Percentiles rank a stretch among this genome's conserved stretches.
phyloP scores from a whole-genome alignment of 1,140 invertebrate species.

The Papilio glaucus region DNA sequence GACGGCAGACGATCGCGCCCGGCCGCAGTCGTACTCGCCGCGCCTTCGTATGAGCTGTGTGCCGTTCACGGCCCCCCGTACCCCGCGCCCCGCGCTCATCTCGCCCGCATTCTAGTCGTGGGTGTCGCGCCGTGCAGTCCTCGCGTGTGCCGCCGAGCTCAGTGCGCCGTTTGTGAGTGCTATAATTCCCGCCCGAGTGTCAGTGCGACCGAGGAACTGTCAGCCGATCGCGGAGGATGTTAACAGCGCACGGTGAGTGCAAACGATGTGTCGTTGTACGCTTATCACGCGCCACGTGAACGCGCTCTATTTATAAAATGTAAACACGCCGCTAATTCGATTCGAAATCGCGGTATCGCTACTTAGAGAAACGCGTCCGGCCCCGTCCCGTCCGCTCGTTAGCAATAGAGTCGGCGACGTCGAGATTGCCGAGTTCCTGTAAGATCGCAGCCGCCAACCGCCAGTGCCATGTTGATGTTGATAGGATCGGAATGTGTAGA shows the following conservation, averaged over 20 bases:
- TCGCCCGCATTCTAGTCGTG: conserved; percentile 82
- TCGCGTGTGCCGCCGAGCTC: conserved; percentile 79
- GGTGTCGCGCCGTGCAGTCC: conserved; percentile 80
- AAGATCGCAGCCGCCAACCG: conserved; percentile 58
- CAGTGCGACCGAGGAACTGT: conserved; percentile 76
- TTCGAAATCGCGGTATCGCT: conserved; percentile 66
- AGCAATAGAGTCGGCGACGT: conserved; percentile 69
- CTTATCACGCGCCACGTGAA: conserved; percentile 80
- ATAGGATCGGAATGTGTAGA: conserved; percentile 43
- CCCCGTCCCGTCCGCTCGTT: conserved; percentile 55
- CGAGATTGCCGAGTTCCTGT: conserved; percentile 78
- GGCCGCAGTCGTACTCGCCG: conserved; percentile 77
- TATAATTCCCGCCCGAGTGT: conserved; percentile 78
- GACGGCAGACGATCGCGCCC: conserved; percentile 56
- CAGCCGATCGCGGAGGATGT: conserved; percentile 76
- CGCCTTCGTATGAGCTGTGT: conserved; percentile 79
- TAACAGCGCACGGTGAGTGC: conserved; percentile 82
- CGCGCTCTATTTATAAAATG: conserved; percentile 80
- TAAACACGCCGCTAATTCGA: conserved; percentile 80
- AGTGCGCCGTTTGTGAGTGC: conserved; percentile 82
- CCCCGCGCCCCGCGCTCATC: conserved; percentile 70
- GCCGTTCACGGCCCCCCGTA: conserved; percentile 61
- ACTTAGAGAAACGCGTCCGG: conserved; percentile 62
- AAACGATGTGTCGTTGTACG: conserved; percentile 58
- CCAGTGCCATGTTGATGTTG: conserved; percentile 57